Percentiles rank a stretch among this genome's conserved stretches.
Conservation (phyloP, 2,888 invertebrate genomes). For the Stictocephala bisonia region DNA sequence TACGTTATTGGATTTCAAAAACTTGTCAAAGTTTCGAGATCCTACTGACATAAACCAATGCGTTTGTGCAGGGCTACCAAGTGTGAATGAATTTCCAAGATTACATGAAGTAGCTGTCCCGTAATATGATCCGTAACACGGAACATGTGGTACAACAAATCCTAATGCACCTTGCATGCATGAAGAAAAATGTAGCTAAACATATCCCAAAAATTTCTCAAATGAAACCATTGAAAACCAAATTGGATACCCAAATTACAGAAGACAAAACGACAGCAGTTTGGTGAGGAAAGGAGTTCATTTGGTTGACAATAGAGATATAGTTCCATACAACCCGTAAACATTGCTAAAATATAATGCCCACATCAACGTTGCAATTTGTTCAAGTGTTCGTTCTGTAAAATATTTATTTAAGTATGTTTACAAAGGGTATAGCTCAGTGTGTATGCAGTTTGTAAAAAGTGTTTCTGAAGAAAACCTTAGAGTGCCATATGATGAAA, state of each 20-base stretch:
- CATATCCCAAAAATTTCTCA: constrained; percentile 9
- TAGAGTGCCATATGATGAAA: neutral
- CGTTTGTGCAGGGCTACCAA: constrained; percentile 18
- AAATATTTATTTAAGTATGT: too few species aligned
- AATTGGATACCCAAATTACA: constrained; percentile 18
- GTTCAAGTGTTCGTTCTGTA: constrained; percentile 42
- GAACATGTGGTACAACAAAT: neutral
- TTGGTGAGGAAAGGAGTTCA: neutral
- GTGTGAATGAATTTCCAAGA: neutral
- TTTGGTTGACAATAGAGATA: constrained; percentile 18
- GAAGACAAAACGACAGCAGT: constrained; percentile 8
- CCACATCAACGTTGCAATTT: too few species aligned
- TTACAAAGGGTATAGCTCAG: constrained; percentile 47
- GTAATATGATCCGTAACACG: constrained; percentile 27
- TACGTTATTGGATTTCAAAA: constrained; percentile 49
- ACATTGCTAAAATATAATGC: constrained; percentile 32
- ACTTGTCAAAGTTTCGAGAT: constrained; percentile 25
- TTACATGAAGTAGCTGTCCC: neutral
- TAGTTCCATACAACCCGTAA: constrained; percentile 46
- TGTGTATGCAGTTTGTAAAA: neutral
- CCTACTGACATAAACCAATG: constrained; percentile 11
- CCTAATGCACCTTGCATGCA: constrained; percentile 19
- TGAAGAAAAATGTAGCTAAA: neutral
- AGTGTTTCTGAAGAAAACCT: neutral
- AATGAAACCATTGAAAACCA: neutral